Conservation (phyloP, 2,797 vertebrate species). For the Protosalanx chinensis region DNA sequence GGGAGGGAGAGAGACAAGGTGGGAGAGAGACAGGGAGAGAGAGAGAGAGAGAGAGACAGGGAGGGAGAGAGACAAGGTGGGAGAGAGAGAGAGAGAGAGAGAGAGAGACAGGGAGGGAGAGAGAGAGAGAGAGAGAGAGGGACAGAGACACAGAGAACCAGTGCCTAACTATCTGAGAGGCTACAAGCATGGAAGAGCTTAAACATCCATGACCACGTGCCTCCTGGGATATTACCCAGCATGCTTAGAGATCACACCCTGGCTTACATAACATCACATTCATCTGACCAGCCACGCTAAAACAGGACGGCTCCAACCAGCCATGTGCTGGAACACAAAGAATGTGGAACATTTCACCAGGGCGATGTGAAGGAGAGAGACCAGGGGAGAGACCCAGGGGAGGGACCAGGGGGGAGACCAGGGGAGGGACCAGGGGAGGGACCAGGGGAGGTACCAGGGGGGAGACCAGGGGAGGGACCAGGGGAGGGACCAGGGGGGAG, state of each 20-base stretch:
- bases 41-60: not conserved
- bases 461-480: not conserved
- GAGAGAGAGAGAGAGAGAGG: constrained; percentile 1
- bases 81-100: constrained; percentile 18
- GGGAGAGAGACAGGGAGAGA: no score
- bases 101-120: constrained; percentile 1
- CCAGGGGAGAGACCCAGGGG: not conserved
- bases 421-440: not conserved
- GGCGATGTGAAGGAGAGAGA: not conserved
- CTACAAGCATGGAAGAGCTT: constrained; percentile 63
- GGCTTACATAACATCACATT: constrained; percentile 42
- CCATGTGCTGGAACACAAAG: constrained; percentile 38
- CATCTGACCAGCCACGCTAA: constrained; percentile 62
- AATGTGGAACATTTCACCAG: constrained; percentile 31
- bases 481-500: no score
- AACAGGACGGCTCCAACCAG: constrained; percentile 58
- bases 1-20: not conserved
- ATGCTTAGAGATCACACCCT: constrained; percentile 61
- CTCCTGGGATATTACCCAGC: constrained; percentile 66
- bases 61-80: not conserved
- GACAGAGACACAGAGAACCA: constrained; percentile 10
- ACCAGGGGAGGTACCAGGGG: not conserved
- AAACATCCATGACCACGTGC: constrained; percentile 69
- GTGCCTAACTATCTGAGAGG: constrained; percentile 24
- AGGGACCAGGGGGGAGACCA: no score